A percentile compares a stretch with the other conserved stretches of the same genome.
phyloP scores from a whole-genome alignment of 2,113 vertebrate genomes.

The Emydura subglobosa region DNA sequence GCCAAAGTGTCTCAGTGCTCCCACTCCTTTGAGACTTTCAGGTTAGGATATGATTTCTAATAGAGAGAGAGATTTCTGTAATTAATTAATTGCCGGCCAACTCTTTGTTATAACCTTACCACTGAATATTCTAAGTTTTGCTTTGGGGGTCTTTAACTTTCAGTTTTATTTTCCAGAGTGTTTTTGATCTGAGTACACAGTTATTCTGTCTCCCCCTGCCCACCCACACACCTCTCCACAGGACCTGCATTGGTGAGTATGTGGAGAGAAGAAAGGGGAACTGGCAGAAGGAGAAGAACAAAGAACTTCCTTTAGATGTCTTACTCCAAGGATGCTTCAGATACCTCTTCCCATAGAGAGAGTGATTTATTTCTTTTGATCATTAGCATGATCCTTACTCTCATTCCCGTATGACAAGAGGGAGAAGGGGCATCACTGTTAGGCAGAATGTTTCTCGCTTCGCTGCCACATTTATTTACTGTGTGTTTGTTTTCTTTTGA shows the following conservation, averaged over 20 bases:
- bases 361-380: neutral
- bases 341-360: neutral
- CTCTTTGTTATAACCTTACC: neutral
- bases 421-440: fast-evolving
- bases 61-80: constrained; percentile 26
- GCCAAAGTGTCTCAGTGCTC: constrained; percentile 49
- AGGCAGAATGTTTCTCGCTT: neutral
- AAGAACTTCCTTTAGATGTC: fast-evolving
- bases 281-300: neutral
- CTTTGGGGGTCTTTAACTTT: neutral
- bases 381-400: neutral
- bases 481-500: constrained; percentile 9
- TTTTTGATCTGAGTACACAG: neutral
- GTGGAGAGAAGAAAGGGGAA: neutral
- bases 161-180: neutral
- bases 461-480: neutral
- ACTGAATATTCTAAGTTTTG: constrained; percentile 2
- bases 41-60: constrained; percentile 37
- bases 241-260: neutral
- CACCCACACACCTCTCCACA: fast-evolving
- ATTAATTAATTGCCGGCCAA: constrained; percentile 56
- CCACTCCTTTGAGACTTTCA: constrained; percentile 37
- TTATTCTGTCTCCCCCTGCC: neutral
- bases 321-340: neutral
- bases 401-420: neutral